Evolutionary conservation across 1,140 invertebrate species (phyloP).

Genomic region (Magallana angulata): DNA sequence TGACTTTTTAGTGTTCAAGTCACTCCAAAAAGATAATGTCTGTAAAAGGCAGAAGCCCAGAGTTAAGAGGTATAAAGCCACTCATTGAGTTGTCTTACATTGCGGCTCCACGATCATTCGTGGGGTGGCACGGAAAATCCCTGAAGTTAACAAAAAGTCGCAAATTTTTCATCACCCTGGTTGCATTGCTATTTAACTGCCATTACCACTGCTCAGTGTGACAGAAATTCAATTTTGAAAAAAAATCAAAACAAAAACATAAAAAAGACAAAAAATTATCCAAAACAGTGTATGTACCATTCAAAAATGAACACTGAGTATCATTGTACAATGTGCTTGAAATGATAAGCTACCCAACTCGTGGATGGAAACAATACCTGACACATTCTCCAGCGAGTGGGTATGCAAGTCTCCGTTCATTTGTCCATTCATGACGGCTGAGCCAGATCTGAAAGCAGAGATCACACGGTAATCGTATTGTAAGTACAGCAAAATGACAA

Average conservation of each 20-base stretch:
- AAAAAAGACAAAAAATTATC: neutral
- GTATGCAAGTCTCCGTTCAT: slow-evolving; percentile 64
- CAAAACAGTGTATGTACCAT: neutral
- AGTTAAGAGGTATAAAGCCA: slow-evolving; percentile 28
- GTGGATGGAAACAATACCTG: slow-evolving; percentile 40
- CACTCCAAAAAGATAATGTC: slow-evolving; percentile 29
- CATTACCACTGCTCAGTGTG: neutral
- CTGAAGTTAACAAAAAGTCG: slow-evolving; percentile 39
- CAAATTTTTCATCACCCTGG: neutral
- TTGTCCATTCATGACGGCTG: slow-evolving; percentile 56
- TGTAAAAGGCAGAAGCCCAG: slow-evolving; percentile 20
- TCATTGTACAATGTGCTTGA: neutral
- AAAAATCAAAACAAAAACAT: neutral
- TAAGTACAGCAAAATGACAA: neutral
- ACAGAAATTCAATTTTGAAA: neutral
- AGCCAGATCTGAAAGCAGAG: slow-evolving; percentile 50
- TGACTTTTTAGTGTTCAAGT: slow-evolving; percentile 37
- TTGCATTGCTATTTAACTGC: neutral
- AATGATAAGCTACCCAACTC: neutral
- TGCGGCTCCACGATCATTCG: slow-evolving; percentile 54
- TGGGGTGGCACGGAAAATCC: slow-evolving; percentile 54
- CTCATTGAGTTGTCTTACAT: slow-evolving; percentile 47
- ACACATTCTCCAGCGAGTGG: slow-evolving; percentile 47
- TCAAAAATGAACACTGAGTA: too few relatives aligned
- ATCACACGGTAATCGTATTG: neutral